Percentiles rank a stretch among this genome's conserved stretches.
These are phyloP conservation scores for Conopomorpha cramerella DNA, from an alignment of 1,140 invertebrate species.

Conservation along the genomic window DNA sequence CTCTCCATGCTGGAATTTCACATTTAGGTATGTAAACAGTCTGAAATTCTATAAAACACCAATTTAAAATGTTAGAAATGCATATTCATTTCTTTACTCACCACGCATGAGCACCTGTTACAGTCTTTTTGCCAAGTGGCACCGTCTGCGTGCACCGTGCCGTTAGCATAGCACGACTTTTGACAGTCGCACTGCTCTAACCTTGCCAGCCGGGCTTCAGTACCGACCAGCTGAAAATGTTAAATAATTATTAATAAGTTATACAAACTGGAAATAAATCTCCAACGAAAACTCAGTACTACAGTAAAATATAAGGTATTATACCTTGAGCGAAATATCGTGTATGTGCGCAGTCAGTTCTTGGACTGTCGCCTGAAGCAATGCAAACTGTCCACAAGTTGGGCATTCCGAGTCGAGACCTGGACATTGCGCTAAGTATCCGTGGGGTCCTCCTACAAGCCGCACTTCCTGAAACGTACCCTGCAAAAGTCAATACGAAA, in stretches of 20 bases:
- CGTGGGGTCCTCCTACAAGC: slow-evolving; percentile 81
- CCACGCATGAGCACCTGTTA: slow-evolving; percentile 81
- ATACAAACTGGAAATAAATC: background rate
- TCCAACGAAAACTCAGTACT: background rate
- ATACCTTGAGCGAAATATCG: slow-evolving; percentile 72
- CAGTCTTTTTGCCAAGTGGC: slow-evolving; percentile 80
- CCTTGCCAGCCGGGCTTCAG: slow-evolving; percentile 74
- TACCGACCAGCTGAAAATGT: slow-evolving; percentile 69
- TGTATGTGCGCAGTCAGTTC: slow-evolving; percentile 68
- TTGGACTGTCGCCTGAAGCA: slow-evolving; percentile 76
- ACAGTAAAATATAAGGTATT: background rate
- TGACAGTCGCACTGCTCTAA: slow-evolving; percentile 89
- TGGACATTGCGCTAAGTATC: slow-evolving; percentile 85
- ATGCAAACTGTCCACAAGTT: slow-evolving; percentile 85
- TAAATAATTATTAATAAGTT: background rate
- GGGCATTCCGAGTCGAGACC: slow-evolving; percentile 84
- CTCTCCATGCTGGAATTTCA: slow-evolving; percentile 72
- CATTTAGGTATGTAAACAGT: background rate
- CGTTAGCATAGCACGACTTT: slow-evolving; percentile 83
- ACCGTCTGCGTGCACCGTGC: slow-evolving; percentile 78
- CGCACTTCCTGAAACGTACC: slow-evolving; percentile 86
- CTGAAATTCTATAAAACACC: background rate
- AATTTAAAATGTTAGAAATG: background rate
- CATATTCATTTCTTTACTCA: slow-evolving; percentile 48
- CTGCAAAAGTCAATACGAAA: slow-evolving; percentile 49